These are phyloP conservation scores for Antennarius maculatus DNA, from an alignment of 2,797 vertebrate genomes.

Conservation along the genomic window DNA sequence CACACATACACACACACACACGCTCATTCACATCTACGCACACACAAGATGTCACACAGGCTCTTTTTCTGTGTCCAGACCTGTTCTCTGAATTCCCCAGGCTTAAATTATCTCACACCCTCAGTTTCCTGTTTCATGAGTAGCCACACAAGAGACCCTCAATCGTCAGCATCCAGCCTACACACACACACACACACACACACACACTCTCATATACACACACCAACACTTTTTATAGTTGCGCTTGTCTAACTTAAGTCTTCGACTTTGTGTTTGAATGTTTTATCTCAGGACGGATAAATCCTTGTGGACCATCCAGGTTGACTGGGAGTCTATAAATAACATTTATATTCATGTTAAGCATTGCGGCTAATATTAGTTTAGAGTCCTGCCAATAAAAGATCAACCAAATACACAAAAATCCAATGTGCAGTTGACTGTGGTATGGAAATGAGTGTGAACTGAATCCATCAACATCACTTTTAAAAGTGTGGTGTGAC, in stretches of 20 bases:
- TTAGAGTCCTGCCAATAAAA: constrained; percentile 51
- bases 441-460: constrained; percentile 8
- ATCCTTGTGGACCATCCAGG: constrained; percentile 45
- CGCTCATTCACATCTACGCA: constrained; percentile 23
- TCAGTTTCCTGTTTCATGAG: constrained; percentile 82
- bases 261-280: constrained; percentile 52
- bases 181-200: constrained; percentile 31
- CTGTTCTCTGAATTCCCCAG: constrained; percentile 78
- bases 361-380: constrained; percentile 62
- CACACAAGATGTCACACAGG: constrained; percentile 63
- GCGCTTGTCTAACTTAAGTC: constrained; percentile 42
- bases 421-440: constrained; percentile 27
- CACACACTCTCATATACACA: background rate
- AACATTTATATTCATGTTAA: constrained; percentile 55
- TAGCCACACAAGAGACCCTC: constrained; percentile 65
- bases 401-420: constrained; percentile 34
- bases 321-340: constrained; percentile 65
- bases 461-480: constrained; percentile 12
- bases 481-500: constrained; percentile 16
- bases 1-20: constrained; percentile 15
- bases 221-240: constrained; percentile 54
- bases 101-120: constrained; percentile 82
- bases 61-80: constrained; percentile 71
- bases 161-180: constrained; percentile 63
- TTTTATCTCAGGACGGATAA: constrained; percentile 52